phyloP scores from a whole-genome alignment of 2,888 invertebrate species.

The Muschampia plurimacula region DNA sequence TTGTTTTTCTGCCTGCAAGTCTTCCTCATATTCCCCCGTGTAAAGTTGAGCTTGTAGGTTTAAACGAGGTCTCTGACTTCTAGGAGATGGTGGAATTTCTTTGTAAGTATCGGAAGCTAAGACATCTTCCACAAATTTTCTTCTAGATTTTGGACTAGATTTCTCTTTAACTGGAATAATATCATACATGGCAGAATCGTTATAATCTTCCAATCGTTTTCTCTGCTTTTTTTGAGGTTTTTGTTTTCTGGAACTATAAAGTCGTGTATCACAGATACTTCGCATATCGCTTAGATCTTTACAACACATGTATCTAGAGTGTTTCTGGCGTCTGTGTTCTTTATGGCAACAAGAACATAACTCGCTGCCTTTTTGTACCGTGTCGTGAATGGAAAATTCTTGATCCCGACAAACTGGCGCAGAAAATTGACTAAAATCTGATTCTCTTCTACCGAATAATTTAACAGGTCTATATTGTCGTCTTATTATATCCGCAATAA shows the following conservation, averaged over 20 bases:
- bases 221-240: slow-evolving; percentile 53
- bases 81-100: slow-evolving; percentile 76
- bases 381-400: slow-evolving; percentile 57
- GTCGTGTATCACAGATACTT: slow-evolving; percentile 71
- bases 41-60: slow-evolving; percentile 70
- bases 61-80: slow-evolving; percentile 67
- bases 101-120: slow-evolving; percentile 57
- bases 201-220: slow-evolving; percentile 57
- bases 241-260: slow-evolving; percentile 61
- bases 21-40: slow-evolving; percentile 57
- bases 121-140: slow-evolving; percentile 63
- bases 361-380: slow-evolving; percentile 58
- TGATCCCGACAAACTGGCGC: slow-evolving; percentile 75
- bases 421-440: slow-evolving; percentile 72
- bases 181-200: slow-evolving; percentile 71
- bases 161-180: slow-evolving; percentile 76
- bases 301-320: slow-evolving; percentile 44
- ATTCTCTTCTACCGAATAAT: slow-evolving; percentile 65
- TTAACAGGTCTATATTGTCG: slow-evolving; percentile 72
- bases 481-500: slow-evolving; percentile 72
- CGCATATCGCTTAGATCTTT: slow-evolving; percentile 59
- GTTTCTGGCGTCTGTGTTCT: slow-evolving; percentile 45
- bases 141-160: slow-evolving; percentile 69
- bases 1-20: not conserved
- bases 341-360: slow-evolving; percentile 67